phyloP scores from a whole-genome alignment of 2,113 vertebrate species.

The Gallinago undulata region DNA sequence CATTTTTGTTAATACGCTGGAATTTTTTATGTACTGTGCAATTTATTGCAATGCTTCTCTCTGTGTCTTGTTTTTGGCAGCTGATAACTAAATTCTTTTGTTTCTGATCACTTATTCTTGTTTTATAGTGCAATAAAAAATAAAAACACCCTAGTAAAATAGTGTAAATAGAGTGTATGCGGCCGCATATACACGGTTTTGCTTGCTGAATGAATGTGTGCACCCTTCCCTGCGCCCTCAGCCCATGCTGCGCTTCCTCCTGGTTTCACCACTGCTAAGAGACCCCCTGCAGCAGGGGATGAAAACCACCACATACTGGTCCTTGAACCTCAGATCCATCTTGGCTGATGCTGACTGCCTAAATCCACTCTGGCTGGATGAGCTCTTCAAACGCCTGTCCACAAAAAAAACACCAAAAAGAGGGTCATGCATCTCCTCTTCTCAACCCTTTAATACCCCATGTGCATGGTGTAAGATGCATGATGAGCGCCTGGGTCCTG shows the following conservation, averaged over 20 bases:
- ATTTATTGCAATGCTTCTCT: constrained; percentile 39
- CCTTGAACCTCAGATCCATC: not conserved
- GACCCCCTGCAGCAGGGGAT: not conserved
- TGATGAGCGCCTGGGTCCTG: not conserved
- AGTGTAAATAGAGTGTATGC: not conserved
- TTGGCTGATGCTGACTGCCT: not conserved
- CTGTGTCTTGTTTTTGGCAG: constrained; percentile 33
- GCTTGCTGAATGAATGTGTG: not conserved
- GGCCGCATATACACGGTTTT: not conserved
- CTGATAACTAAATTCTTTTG: constrained; percentile 53
- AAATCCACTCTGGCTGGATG: not conserved
- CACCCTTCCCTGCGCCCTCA: not conserved
- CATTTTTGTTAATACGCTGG: not conserved
- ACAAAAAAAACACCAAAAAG: not conserved
- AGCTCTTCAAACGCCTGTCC: not conserved
- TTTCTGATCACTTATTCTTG: constrained; percentile 58
- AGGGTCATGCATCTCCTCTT: not conserved
- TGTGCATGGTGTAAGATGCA: too few species aligned
- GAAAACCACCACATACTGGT: accelerated
- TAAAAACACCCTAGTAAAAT: constrained; percentile 40
- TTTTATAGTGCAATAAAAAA: constrained; percentile 55
- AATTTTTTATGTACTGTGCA: constrained; percentile 13
- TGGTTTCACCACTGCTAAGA: not conserved
- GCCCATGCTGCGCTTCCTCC: not conserved
- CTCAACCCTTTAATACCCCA: not conserved